Percentiles rank a stretch among this genome's conserved stretches.
Evolutionary conservation across 2,113 vertebrate species (phyloP).

Genomic region (Paramormyrops kingsleyae): DNA sequence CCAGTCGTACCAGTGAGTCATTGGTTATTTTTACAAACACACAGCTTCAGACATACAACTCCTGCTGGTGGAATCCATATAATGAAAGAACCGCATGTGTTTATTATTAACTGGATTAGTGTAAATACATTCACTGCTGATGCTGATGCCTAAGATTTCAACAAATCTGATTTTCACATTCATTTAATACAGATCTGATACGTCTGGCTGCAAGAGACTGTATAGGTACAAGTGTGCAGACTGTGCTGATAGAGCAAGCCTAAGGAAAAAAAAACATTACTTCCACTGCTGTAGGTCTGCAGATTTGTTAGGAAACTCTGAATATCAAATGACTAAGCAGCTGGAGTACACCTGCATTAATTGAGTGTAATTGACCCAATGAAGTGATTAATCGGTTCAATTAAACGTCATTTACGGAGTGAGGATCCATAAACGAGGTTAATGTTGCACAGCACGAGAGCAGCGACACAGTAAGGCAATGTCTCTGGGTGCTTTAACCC

Average conservation of each 20-base stretch:
- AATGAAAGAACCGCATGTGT: not conserved
- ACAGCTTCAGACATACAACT: not conserved
- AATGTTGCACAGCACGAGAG: not conserved
- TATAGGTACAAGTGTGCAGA: not conserved
- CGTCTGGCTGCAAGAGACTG: not conserved
- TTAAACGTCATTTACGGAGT: not conserved
- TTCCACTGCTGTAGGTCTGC: not conserved
- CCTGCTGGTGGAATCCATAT: not conserved
- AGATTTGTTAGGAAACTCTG: not conserved
- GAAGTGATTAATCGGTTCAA: constrained; percentile 8
- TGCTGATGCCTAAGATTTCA: not conserved
- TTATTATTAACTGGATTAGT: not conserved
- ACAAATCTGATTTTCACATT: not conserved
- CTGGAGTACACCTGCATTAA: not conserved
- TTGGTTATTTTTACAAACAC: constrained; percentile 14
- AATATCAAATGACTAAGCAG: not conserved
- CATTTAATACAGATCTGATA: not conserved
- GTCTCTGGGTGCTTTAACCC: not conserved
- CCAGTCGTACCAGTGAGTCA: constrained; percentile 1
- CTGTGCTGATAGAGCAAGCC: not conserved
- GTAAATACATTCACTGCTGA: not conserved
- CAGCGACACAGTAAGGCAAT: not conserved
- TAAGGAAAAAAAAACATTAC: not conserved
- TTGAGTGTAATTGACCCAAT: constrained; percentile 8
- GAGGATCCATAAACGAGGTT: not conserved